Conservation (phyloP, 2,113 vertebrate species). For the Electrona antarctica region DNA sequence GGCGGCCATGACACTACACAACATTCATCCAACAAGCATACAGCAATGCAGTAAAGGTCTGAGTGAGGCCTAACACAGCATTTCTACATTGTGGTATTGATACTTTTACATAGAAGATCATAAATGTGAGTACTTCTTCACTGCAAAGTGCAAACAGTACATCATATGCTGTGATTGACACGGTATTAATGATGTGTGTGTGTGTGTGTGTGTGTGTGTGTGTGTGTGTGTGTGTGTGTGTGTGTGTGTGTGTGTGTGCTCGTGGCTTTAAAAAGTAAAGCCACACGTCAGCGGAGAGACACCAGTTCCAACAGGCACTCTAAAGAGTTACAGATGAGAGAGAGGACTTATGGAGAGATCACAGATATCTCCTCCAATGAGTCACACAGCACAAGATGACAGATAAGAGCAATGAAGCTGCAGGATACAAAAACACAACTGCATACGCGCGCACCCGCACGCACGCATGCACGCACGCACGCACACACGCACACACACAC, state of each 20-base stretch:
- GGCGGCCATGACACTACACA: no score
- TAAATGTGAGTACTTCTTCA: no score
- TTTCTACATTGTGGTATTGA: no score
- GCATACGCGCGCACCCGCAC: neutral
- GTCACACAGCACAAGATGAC: conserved; percentile 58
- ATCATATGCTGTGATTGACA: neutral
- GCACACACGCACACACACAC: neutral
- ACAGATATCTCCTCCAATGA: conserved; percentile 61
- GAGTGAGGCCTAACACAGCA: no score
- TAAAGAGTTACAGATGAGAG: conserved; percentile 24
- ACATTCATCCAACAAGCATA: no score
- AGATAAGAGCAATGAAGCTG: conserved; percentile 56
- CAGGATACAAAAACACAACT: conserved; percentile 54
- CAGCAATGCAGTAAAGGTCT: no score
- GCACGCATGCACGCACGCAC: neutral
- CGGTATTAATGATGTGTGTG: neutral
- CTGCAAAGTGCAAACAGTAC: neutral
- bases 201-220: neutral
- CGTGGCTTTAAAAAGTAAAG: no score
- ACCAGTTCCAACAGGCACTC: conserved; percentile 43
- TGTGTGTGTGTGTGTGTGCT: no score
- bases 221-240: no score
- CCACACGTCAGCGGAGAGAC: neutral
- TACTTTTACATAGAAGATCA: no score
- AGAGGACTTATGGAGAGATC: conserved; percentile 46